These are phyloP conservation scores for Lycaena phlaeas DNA, from an alignment of 2,888 invertebrate species.

Conservation along the genomic window DNA sequence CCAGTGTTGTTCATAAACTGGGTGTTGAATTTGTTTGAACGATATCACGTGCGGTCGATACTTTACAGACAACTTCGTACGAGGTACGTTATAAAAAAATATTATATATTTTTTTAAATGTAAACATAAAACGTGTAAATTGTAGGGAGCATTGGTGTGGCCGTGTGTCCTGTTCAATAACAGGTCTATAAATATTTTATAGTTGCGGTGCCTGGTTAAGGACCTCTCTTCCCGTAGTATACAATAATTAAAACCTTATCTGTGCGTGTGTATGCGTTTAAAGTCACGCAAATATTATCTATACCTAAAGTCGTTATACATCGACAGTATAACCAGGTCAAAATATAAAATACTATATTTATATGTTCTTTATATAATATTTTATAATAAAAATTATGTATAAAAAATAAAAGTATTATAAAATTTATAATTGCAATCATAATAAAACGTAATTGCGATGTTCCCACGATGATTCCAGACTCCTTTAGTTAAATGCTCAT, in stretches of 20 bases:
- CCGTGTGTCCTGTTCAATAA: constrained; percentile 47
- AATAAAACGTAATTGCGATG: neutral
- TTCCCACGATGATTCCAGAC: constrained; percentile 10
- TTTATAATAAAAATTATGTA: neutral
- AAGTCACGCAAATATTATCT: neutral
- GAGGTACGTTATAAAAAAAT: constrained; percentile 1
- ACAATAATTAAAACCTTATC: constrained; percentile 28
- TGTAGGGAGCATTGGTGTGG: constrained; percentile 24
- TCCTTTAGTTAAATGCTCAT: constrained; percentile 11
- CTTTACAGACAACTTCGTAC: constrained; percentile 1
- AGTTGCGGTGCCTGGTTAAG: constrained; percentile 26
- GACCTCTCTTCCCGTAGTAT: constrained; percentile 26
- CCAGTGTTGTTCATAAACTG: constrained; percentile 71
- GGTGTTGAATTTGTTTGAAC: constrained; percentile 67
- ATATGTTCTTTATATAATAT: no score
- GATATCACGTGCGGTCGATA: constrained; percentile 46
- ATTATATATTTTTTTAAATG: neutral
- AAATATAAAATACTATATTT: no score
- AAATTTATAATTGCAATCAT: neutral
- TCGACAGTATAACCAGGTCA: no score
- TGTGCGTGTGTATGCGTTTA: constrained; percentile 13
- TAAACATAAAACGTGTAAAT: constrained; percentile 10
- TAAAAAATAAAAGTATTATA: neutral
- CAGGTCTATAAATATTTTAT: constrained; percentile 60
- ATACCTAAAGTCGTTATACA: no score